A percentile compares a stretch with the other conserved stretches of the same genome.
phyloP scores from a whole-genome alignment of 2,888 invertebrate species.

The Polyploca ridens region DNA sequence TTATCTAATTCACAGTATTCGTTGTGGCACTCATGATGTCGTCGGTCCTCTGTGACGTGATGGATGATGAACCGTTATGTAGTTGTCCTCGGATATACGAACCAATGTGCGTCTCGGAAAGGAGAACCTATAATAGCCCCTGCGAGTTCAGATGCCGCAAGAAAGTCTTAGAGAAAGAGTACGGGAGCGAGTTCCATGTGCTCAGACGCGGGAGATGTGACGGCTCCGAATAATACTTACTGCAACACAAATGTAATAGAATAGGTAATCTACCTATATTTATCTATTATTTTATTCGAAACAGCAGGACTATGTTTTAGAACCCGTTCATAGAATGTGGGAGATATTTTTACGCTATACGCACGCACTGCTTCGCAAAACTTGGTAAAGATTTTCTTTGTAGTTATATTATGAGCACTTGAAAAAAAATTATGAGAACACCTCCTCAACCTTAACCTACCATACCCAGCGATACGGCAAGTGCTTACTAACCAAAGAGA shows the following conservation, averaged over 20 bases:
- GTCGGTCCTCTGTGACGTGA: slow-evolving; percentile 20
- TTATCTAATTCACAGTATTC: slow-evolving; percentile 45
- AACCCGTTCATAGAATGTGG: no score
- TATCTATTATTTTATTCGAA: no score
- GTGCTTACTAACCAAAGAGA: no score
- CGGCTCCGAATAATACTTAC: slow-evolving; percentile 13
- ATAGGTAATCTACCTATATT: not conserved
- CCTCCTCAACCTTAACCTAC: no score
- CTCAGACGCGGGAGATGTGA: slow-evolving; percentile 41
- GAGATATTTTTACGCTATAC: no score
- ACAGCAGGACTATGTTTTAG: no score
- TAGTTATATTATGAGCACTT: no score
- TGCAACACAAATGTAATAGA: not conserved
- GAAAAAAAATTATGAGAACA: no score
- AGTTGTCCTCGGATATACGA: slow-evolving; percentile 66
- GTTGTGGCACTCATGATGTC: slow-evolving; percentile 45
- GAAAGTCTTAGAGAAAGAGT: slow-evolving; percentile 25
- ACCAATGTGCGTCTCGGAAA: slow-evolving; percentile 72
- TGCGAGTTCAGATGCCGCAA: slow-evolving; percentile 70
- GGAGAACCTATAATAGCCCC: slow-evolving; percentile 60
- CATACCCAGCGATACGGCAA: no score
- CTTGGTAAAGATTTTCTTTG: no score
- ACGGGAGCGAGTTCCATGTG: slow-evolving; percentile 28
- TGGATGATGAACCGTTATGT: slow-evolving; percentile 43
- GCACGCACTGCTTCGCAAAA: no score